Base-by-base conservation (phyloP, 2,113 vertebrate species). In the Notothenia rossii region DNA sequence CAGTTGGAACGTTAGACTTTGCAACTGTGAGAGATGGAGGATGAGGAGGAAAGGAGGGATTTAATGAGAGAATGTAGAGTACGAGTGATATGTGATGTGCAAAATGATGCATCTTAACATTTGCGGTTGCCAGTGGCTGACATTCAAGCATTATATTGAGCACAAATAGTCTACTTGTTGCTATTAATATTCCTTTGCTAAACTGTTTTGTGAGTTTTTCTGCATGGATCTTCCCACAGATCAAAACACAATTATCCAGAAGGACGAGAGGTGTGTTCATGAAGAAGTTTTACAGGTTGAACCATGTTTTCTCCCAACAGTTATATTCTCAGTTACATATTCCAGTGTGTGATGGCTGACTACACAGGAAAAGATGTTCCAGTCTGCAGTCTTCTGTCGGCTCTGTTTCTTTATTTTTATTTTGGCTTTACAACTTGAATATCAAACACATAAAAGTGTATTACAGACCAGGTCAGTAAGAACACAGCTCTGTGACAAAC, bases 11-110 rank as follows among this genome's bases (percentile, higher is more conserved):
- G 53, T 78, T 59, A 1, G 59, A 77, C 72, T 53, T 55, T 72
- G 68, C 62, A 77, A 71, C 50, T 58, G 69, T 29, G 64, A 74
- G 64, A 79, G 67, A 45, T 45, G 75, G 59, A 75, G 77, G 72
- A 72, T 76, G 72, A 61, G 86, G 59, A 56, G 33, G 83, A 49
- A 64, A 56, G 50, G 36, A 46, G 71, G 75, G 69, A 82, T 81
- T 79, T 86, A 65, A 78, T 67, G 25, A 67, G 77, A 73, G 56
- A 72, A 77, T 64, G 75, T 81, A 77, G 67, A 72, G 71, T 77
- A 64, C 22, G 50, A 61, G 71, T 53, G 75, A 81, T 78, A 67
- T 73, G 77, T 68, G 61, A 87, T 83, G 79, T 70, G 82, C 64
- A 85, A 77, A 72, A 75, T n/a, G 56, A 72, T 48, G 69, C 65